A percentile compares a stretch with the other conserved stretches of the same genome.
These are phyloP conservation scores for Tamias sibiricus DNA, from an alignment of 2,113 vertebrate species.

Conservation along the genomic window DNA sequence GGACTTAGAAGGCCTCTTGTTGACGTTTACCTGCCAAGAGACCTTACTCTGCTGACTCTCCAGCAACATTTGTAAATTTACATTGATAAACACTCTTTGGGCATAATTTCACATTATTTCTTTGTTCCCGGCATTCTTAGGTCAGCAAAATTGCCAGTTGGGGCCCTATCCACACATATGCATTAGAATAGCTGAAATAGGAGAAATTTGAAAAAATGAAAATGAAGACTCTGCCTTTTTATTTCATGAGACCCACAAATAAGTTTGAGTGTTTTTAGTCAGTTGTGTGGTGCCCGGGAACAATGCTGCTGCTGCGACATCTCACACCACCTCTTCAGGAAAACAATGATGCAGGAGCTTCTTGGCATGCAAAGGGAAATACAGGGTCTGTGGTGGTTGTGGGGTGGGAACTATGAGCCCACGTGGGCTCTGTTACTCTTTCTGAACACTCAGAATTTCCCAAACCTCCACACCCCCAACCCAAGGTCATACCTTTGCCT, in stretches of 20 bases:
- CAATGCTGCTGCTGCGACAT: neutral
- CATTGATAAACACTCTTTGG: neutral
- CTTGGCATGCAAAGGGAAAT: neutral
- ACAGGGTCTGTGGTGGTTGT: neutral
- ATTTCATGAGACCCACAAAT: neutral
- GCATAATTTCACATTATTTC: neutral
- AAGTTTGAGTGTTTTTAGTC: neutral
- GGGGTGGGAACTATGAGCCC: neutral
- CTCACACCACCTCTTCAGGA: neutral
- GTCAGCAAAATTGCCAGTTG: neutral
- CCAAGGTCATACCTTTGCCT: neutral
- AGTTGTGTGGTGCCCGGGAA: neutral
- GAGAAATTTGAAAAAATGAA: neutral
- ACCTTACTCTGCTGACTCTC: neutral
- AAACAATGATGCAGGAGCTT: neutral
- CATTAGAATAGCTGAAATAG: neutral
- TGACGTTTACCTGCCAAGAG: conserved; percentile 56
- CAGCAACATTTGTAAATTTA: conserved; percentile 1
- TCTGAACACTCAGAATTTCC: neutral
- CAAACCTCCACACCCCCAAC: no score
- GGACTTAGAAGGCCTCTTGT: conserved; percentile 57
- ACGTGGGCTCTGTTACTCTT: neutral
- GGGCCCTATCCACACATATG: neutral
- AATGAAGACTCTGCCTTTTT: neutral
- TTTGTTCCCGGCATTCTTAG: neutral